These are phyloP conservation scores for Lepus townsendii DNA, from an alignment of 2,797 vertebrate genomes.

Conservation along the genomic window DNA sequence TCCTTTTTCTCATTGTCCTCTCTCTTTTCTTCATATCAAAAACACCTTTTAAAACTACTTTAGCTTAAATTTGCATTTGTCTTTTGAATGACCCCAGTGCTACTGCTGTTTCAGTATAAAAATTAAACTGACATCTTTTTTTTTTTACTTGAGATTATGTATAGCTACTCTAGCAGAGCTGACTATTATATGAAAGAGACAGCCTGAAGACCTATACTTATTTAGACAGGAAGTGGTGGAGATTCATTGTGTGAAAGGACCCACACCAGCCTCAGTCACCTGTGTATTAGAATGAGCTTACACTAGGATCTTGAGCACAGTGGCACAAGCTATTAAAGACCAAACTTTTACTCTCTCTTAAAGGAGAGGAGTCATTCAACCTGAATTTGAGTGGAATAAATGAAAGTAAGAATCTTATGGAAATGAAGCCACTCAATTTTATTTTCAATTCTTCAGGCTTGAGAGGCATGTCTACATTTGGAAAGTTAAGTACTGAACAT, in stretches of 20 bases:
- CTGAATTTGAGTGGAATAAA: background rate
- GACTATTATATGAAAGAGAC: background rate
- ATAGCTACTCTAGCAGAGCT: background rate
- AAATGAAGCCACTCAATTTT: background rate
- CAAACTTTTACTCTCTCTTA: background rate
- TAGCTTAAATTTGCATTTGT: constrained; percentile 20
- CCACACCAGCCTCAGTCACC: background rate
- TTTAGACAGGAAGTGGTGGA: background rate
- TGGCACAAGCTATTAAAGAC: background rate
- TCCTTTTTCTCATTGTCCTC: background rate
- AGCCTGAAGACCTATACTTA: background rate
- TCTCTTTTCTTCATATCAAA: background rate
- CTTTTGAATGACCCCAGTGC: background rate
- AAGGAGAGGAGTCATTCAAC: background rate
- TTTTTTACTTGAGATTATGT: background rate
- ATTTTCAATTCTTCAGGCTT: background rate
- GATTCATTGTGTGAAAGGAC: background rate
- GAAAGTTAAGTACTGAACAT: background rate
- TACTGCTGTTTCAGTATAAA: constrained; percentile 18
- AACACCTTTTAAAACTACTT: constrained; percentile 29
- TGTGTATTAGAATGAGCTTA: background rate
- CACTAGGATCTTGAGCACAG: background rate
- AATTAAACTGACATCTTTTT: background rate
- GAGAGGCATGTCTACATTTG: background rate
- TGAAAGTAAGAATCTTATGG: background rate